A percentile compares a stretch with the other conserved stretches of the same genome.
Evolutionary conservation across 2,113 vertebrate species (phyloP).

Genomic region (Centropus bengalensis): DNA sequence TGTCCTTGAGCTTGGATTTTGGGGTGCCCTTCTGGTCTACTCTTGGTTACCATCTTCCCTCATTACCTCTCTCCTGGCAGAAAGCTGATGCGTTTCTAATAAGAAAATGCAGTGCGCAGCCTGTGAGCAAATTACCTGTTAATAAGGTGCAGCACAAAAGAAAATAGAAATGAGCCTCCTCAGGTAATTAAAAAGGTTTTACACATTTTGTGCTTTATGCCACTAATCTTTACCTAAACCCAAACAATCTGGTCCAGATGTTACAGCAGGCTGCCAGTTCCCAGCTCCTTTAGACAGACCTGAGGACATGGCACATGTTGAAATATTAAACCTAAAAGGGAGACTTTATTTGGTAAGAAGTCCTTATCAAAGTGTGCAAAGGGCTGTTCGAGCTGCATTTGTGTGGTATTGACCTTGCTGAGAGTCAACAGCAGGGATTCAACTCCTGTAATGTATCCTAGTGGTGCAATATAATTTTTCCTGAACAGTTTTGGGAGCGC

Average conservation of each 20-base stretch:
- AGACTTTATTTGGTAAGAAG: not conserved
- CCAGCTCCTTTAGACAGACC: not conserved
- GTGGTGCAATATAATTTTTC: not conserved
- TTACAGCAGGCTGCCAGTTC: not conserved
- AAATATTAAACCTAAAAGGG: not conserved
- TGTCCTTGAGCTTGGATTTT: not conserved
- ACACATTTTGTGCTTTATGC: not conserved
- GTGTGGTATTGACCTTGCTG: not conserved
- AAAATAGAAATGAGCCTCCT: not conserved
- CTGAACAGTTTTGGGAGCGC: not conserved
- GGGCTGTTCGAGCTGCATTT: not conserved
- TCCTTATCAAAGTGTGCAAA: not conserved
- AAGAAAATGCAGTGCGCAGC: not conserved
- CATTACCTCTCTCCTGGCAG: not conserved
- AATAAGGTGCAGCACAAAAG: not conserved
- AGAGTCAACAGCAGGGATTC: slow-evolving; percentile 13
- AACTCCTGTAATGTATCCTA: not conserved
- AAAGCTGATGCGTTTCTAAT: accelerated
- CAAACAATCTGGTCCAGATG: slow-evolving; percentile 44
- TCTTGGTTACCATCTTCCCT: not conserved
- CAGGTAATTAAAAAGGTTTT: slow-evolving; percentile 1
- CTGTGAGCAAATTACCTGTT: not conserved
- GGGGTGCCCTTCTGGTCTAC: not conserved
- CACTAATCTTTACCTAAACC: slow-evolving; percentile 15
- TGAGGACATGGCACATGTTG: not conserved